Evolutionary conservation across 1,140 invertebrate genomes (phyloP).

Genomic region (Zaprionus africanus): DNA sequence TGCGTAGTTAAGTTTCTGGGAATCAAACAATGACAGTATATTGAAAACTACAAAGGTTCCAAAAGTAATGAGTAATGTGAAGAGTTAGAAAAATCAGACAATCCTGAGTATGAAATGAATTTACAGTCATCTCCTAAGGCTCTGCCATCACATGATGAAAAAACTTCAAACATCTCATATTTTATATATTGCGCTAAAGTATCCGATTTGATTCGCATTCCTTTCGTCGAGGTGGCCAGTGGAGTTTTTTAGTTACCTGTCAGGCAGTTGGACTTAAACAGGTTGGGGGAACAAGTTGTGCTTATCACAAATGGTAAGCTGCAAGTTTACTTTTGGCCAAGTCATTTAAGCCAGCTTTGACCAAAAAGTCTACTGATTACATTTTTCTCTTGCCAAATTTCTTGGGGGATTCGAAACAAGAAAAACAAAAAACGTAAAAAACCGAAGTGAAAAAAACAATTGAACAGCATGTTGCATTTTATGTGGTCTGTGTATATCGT

Average conservation of each 20-base stretch:
- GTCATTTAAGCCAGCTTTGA: not conserved
- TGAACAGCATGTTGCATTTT: constrained; percentile 10
- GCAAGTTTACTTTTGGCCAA: not conserved
- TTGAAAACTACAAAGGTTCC: too few relatives aligned
- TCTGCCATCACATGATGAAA: not conserved
- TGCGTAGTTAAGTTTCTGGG: not conserved
- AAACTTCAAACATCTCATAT: not conserved
- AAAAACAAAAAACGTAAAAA: too few relatives aligned
- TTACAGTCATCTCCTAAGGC: too few relatives aligned
- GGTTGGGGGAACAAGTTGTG: not conserved
- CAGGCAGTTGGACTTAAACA: constrained; percentile 2
- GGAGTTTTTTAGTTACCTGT: not conserved
- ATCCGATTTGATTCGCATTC: not conserved
- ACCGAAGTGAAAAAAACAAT: not conserved
- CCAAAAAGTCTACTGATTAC: constrained; percentile 2
- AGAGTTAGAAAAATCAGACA: too few relatives aligned
- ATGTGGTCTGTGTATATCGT: not conserved
- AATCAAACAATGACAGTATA: not conserved
- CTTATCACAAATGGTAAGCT: constrained; percentile 5
- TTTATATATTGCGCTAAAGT: not conserved
- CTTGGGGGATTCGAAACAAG: not conserved
- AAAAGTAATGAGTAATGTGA: too few relatives aligned
- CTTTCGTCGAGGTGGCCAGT: not conserved
- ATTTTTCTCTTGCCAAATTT: constrained; percentile 10
- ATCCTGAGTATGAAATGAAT: too few relatives aligned